Conservation (phyloP, 2,113 vertebrate species). For the Atrichornis clamosus region DNA sequence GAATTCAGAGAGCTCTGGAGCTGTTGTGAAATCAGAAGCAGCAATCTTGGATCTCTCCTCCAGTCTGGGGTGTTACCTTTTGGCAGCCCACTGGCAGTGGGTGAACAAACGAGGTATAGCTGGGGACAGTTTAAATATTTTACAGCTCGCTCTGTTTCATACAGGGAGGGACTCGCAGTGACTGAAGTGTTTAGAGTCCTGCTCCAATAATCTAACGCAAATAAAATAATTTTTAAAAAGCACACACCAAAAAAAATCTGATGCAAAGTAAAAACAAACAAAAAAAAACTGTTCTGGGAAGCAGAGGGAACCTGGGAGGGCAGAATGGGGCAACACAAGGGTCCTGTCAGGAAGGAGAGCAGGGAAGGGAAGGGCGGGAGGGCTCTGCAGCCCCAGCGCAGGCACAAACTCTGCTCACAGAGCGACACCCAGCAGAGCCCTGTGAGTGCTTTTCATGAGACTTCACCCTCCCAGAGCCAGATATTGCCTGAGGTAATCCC, state of each 20-base stretch:
- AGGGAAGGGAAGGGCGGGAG: neutral
- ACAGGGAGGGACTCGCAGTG: neutral
- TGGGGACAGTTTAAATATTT: neutral
- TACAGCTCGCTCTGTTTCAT: neutral
- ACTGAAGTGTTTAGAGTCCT: neutral
- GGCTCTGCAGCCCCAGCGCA: neutral
- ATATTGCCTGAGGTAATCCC: neutral
- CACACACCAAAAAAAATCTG: neutral
- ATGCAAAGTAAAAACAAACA: neutral
- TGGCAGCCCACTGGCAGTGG: neutral
- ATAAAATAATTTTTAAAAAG: neutral
- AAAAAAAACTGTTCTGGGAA: neutral
- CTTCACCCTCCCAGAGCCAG: neutral
- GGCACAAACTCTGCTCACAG: neutral
- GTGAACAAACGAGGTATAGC: neutral
- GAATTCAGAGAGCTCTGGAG: neutral
- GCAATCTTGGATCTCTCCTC: neutral
- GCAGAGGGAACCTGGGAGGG: neutral
- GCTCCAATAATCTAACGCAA: neutral
- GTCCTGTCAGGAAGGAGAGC: neutral
- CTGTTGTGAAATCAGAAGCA: neutral
- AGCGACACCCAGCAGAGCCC: neutral
- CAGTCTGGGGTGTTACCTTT: neutral
- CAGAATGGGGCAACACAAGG: neutral
- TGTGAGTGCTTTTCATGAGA: neutral